Evolutionary conservation across 1,140 invertebrate genomes (phyloP), one percentile per base, ranked within the genome.

Genomic region (Cataglyphis hispanica): DNA sequence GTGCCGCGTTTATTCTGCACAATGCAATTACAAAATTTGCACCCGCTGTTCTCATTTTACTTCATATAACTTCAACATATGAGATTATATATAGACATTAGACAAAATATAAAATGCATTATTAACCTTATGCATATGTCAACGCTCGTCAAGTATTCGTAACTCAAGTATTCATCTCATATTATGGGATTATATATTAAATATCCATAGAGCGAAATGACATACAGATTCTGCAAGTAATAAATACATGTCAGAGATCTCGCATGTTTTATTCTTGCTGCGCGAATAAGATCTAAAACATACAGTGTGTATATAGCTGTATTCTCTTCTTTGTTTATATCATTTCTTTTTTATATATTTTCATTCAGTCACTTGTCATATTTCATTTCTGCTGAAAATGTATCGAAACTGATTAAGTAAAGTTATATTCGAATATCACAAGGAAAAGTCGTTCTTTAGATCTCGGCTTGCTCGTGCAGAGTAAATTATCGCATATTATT

Each of bases 1-100:
- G 25, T 56, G 25, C 66, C 27, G 27, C 67, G 53, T 53, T 83
- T 58, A 83, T 83, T 83, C 53, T 60, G 53, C 67, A 83, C 74
- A 83, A 83, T 83, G 78, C 67, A 74, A 83, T 83, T 83, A 83
- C 61, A 40, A 83, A 81, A 83, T 83, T 83, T 74, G 78, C 78
- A 81, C 78, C 66, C 66, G 53, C 67, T 56, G 27, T 60, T 83
- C 40, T 46, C 78, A 43, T 72, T 60, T 53, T 67, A 31, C 13
- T n/a, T n/a, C n/a, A 19, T 61, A 72, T 46, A 60, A 83, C 53
- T 83, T 43, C 16, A 74, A 61, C 56, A 56, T 46, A 19, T 37
- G n/a, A 34, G 25, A 46, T 64, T n/a, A 22, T 61, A 83, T 61
- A 61, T n/a, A 10, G 66, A 72, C 67, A 83, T 83, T 83, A 83